A percentile compares a stretch with the other conserved stretches of the same genome.
phyloP scores from a whole-genome alignment of 2,113 vertebrate genomes.

The Dermatemys mawii region DNA sequence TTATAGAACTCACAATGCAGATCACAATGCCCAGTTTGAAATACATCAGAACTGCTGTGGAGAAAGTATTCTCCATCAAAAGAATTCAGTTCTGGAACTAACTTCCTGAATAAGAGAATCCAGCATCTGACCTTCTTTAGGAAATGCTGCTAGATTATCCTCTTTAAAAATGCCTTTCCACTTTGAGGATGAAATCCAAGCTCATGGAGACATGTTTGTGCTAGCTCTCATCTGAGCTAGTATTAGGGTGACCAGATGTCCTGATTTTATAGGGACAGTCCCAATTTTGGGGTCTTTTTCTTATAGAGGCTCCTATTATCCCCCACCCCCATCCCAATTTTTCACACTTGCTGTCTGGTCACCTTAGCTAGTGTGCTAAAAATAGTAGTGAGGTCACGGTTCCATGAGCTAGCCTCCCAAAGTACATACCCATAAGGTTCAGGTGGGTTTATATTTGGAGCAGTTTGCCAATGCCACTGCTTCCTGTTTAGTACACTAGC shows the following conservation, averaged over 20 bases:
- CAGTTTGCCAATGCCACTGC: not conserved
- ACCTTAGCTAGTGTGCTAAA: not conserved
- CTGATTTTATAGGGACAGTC: too few species aligned
- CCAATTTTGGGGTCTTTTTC: too few species aligned
- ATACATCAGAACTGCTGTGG: not conserved
- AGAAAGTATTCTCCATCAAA: not conserved
- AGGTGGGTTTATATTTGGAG: not conserved
- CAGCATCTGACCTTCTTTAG: not conserved
- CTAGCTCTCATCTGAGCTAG: not conserved
- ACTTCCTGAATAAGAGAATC: not conserved
- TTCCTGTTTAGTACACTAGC: not conserved
- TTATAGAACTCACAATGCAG: not conserved
- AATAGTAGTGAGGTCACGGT: not conserved
- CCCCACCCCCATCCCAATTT: too few species aligned
- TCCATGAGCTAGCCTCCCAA: not conserved
- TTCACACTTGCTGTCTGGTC: too few species aligned
- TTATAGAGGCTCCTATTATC: too few species aligned
- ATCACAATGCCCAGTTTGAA: not conserved
- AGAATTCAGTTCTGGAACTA: not conserved
- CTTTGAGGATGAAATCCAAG: not conserved
- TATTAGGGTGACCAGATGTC: too few species aligned
- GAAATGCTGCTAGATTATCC: not conserved
- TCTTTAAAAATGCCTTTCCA: not conserved
- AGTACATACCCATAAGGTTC: not conserved
- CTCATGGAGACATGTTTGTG: not conserved